Evolutionary conservation across 2,797 vertebrate species (phyloP), one percentile per base, ranked within the genome.

Genomic region (Chrosomus eos): DNA sequence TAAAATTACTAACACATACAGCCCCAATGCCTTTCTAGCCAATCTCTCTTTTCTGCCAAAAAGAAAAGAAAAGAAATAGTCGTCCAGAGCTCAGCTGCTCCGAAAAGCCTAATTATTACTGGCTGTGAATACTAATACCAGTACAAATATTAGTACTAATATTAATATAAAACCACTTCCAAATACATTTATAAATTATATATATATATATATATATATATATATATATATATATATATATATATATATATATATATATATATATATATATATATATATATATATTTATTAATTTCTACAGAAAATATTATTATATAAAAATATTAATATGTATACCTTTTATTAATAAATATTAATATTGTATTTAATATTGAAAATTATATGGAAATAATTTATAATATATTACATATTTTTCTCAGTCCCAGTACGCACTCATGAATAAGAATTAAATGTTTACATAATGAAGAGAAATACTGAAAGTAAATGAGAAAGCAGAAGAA

Each of bases 1-100:
- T 93, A 90, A 95, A 95, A 95, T 95, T 93, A 93, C 94, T 94
- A 95, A 94, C 93, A 95, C 93, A 94, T 91, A 95, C 93, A 92
- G 89, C 90, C 90, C 90, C 71, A 51, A 48, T 71, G 72, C 11
- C 80, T 75, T 64, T 16, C 58, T 53, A 81, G 71, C 43, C 71
- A 66, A 77, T 45, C 60, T 43, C 51, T 66, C 7, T 38, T 83
- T 31, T 80, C 80, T 67, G 55, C 18, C 40, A n/a, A n/a, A n/a
- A 55, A 55, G n/a, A 55, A 16, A 48, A 45, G 3, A 14, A 36
- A n/a, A 73, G 33, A 19, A 81, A 80, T 45, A 1, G 21, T 26
- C 3, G 1, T 55, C 48, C 33, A 80, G 60, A 80, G n/a, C 73
- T 86, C 71, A 77, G 66, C 73, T 71, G 28, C 38, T 77, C 55